Base-by-base conservation (phyloP, 2,113 vertebrate species). In the Podiceps cristatus region DNA sequence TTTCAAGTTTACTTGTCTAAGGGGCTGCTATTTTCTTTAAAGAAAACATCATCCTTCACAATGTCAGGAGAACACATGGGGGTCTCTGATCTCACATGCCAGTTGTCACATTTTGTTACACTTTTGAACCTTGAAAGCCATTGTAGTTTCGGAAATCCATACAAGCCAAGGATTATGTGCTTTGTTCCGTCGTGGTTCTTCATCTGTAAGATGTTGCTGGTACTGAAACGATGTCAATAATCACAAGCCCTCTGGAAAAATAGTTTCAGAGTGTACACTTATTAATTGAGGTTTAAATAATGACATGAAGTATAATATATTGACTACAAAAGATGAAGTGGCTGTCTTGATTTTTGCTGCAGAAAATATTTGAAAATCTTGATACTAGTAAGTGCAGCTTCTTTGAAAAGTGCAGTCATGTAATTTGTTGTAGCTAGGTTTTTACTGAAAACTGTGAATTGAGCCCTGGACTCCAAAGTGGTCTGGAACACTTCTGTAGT, bases 1-100 rank as follows among this genome's bases (percentile, higher is more conserved):
- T 94, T 89, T 22, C 40, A 86, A 16, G 16, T 52, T 89, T 50
- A 25, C 27, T 78, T 49, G 42, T 94, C 40, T 77, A 45, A 77
- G 82, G 28, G 19, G 23, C 71, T 77, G 66, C 53, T 86, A 44
- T 68, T 94, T 76, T 78, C 77, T 66, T 78, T 56, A 92, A 83
- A 92, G 81, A 72, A 90, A 88, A 75, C 63, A 60, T 93, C 76
- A 72, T 86, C 72, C 60, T 84, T 93, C 69, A 93, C 67, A 74
- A 8, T 90, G 71, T 80, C 80, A 79, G 76, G 56, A 76, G 49
- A 77, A 44, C 80, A 76, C 62, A 33, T 24, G 71, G 77, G 73
- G 86, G 31, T 47, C 71, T 83, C 52, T 87, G 73, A 63, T 81
- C 53, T 72, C 37, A 76, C 33, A 18, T 92, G 78, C 71, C 78